A percentile compares a stretch with the other conserved stretches of the same genome.
These are phyloP conservation scores for Gobio gobio DNA, from an alignment of 2,113 vertebrate species.

Conservation along the genomic window DNA sequence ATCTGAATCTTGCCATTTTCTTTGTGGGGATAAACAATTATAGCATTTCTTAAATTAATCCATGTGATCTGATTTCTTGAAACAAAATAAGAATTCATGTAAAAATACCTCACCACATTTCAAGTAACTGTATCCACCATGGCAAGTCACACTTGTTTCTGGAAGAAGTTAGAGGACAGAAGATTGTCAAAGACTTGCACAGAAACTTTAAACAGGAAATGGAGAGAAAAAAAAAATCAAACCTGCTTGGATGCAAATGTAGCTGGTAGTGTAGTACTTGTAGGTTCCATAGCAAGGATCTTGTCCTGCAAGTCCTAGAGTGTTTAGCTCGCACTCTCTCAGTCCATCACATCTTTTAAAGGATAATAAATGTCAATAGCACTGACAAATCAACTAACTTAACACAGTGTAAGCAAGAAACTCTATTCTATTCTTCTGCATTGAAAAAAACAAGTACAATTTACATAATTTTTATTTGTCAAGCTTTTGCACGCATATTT, in stretches of 20 bases:
- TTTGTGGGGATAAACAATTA: not conserved
- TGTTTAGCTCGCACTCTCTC: slow-evolving; percentile 32
- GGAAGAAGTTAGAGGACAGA: not conserved
- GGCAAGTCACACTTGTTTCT: slow-evolving; percentile 29
- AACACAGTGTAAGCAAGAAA: not conserved
- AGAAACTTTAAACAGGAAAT: not conserved
- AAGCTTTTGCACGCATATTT: too few species aligned
- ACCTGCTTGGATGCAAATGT: slow-evolving; percentile 7
- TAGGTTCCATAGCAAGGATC: slow-evolving; percentile 33
- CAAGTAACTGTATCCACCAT: slow-evolving; percentile 1
- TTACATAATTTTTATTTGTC: too few species aligned
- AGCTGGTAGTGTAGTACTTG: slow-evolving; percentile 29
- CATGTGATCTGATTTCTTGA: not conserved
- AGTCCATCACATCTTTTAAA: slow-evolving; percentile 36
- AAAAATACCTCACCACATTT: slow-evolving; percentile 35
- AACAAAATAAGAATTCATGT: not conserved
- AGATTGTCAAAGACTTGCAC: not conserved
- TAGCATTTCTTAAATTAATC: not conserved
- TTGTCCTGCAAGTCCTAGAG: not conserved
- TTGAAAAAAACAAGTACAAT: too few species aligned
- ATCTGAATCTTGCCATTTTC: slow-evolving; percentile 26
- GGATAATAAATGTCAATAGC: not conserved
- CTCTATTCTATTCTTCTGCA: not conserved
- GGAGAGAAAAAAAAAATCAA: not conserved
- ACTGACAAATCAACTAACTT: not conserved